Base-by-base conservation (phyloP, 2,888 invertebrate species). In the Papilio gigon region DNA sequence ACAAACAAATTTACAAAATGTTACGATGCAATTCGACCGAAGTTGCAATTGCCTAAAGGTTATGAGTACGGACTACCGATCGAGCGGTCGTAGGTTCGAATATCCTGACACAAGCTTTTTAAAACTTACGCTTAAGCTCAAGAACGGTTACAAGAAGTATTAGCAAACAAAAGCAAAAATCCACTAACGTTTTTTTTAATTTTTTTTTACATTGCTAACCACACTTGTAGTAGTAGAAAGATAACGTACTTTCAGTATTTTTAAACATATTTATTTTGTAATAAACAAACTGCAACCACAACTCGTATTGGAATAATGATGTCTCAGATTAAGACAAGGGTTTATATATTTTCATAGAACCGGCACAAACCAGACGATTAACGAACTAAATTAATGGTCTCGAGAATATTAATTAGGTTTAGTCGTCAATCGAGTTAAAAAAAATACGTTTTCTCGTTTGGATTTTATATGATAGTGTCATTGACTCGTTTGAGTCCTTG, bases 401-500 rank as follows among this genome's bases (percentile, higher is more conserved):
- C 12, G 35, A 25, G 64, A 69, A 69, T 68, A 68, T 65, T 65
- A 69, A 69, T 69, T 65, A 61, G 33, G 12, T 65, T 60, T 59
- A 65, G 53, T 69, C 42, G 68, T 65, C 50, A 53, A 50, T 65
- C 68, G 30, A 60, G 60, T 69, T 60, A 53, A 69, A 65, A n/a
- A 63, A 65, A 64, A 44, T 40, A 33, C 20, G 42, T 60, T 69
- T 53, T 60, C 50, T 37, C 22, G 68, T 74, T 75, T 73, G 72
- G 72, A 71, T 73, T 80, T 64, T 37, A 81, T 79, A 72, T 78
- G 74, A 78, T 73, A 74, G 75, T 82, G 86, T 87, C 84, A 86
- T 79, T 82, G 87, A 86, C 87, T 77, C 77, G 70, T 70, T 77
- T 74, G 76, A 78, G 83, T 85, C 85, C 86, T 86, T 84, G 82